These are phyloP conservation scores for Macroglossus sobrinus DNA, from an alignment of 2,113 vertebrate genomes.

Conservation along the genomic window DNA sequence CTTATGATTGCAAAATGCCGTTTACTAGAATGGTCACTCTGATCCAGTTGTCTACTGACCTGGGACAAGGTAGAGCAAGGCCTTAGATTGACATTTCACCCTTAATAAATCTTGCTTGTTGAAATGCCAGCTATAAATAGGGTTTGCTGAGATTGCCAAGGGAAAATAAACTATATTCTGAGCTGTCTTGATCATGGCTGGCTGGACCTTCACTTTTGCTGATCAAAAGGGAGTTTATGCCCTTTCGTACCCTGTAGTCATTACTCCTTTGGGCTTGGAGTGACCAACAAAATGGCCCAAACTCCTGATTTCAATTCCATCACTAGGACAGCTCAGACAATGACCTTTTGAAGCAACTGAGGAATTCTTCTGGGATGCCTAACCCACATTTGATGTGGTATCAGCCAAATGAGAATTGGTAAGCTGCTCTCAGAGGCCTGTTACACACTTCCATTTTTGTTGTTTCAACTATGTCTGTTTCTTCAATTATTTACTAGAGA, in stretches of 20 bases:
- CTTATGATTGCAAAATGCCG: conserved; percentile 47
- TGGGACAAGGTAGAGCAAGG: conserved; percentile 62
- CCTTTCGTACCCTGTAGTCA: not conserved
- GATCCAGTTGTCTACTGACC: conserved; percentile 61
- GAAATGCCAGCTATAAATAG: conserved; percentile 62
- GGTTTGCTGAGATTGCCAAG: conserved; percentile 48
- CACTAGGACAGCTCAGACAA: not conserved
- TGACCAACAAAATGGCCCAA: not conserved
- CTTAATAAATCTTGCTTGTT: conserved; percentile 64
- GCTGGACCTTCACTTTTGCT: conserved; percentile 24
- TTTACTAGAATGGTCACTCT: conserved; percentile 60
- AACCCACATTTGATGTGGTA: not conserved
- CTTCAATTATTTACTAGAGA: conserved; percentile 41
- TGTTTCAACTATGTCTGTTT: not conserved
- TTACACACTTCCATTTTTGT: not conserved
- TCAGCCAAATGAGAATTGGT: not conserved
- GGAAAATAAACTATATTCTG: conserved; percentile 41
- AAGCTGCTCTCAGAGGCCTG: not conserved
- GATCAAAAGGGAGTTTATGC: not conserved
- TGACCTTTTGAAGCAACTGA: not conserved
- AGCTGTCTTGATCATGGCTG: not conserved
- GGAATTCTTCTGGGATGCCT: not conserved
- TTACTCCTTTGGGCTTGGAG: not conserved
- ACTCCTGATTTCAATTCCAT: not conserved
- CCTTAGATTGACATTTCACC: conserved; percentile 68